Evolutionary conservation across 2,113 vertebrate species (phyloP).

Genomic region (Polyodon spathula): DNA sequence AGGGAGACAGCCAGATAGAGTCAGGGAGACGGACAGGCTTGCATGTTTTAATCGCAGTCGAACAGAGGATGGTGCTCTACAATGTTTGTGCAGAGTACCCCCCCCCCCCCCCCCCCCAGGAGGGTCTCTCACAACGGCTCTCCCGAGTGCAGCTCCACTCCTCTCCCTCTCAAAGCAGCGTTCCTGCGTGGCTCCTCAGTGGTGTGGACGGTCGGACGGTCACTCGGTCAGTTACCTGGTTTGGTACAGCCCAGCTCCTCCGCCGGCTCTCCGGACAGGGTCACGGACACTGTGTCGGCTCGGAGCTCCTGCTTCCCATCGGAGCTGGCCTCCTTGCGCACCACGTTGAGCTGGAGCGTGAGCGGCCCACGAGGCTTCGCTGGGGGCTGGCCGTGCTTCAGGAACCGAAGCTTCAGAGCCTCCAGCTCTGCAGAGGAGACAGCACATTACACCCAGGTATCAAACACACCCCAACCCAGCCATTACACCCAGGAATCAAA

Average conservation of each 20-base stretch:
- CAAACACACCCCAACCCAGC: too few species aligned
- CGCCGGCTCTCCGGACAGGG: constrained; percentile 56
- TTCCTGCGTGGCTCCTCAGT: too few species aligned
- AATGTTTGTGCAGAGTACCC: too few species aligned
- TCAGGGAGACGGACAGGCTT: neutral
- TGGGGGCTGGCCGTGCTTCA: constrained; percentile 63
- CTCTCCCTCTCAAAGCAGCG: too few species aligned
- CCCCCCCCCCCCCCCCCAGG: too few species aligned
- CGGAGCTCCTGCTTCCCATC: constrained; percentile 76
- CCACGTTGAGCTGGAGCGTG: constrained; percentile 61
- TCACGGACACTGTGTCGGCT: constrained; percentile 62
- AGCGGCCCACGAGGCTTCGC: constrained; percentile 45
- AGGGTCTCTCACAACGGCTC: too few species aligned
- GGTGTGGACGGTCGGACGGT: too few species aligned
- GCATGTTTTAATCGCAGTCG: too few species aligned
- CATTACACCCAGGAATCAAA: too few species aligned
- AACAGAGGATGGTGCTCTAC: too few species aligned
- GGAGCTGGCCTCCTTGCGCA: constrained; percentile 66
- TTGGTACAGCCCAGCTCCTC: constrained; percentile 53
- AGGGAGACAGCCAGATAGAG: neutral
- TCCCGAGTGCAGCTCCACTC: too few species aligned
- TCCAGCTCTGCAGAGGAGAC: constrained; percentile 60
- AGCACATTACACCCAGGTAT: neutral
- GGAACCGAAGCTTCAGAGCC: constrained; percentile 81
- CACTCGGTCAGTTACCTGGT: constrained; percentile 59